Base-by-base conservation (phyloP, 37 sponge, comb jelly and placozoan species). In the Bolinopsis microptera region DNA sequence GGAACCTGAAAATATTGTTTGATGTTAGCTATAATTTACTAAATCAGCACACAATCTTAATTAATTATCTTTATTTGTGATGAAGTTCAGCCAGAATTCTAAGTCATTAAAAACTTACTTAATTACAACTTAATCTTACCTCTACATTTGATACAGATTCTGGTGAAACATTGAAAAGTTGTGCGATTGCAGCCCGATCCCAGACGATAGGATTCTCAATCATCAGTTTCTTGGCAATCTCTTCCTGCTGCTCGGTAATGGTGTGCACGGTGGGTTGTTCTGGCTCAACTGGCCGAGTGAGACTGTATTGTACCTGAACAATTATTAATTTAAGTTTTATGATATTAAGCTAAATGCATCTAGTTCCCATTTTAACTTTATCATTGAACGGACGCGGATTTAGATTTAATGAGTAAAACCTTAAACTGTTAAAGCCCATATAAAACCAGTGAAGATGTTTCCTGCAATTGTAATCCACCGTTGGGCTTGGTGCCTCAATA, bases 131-230 rank as follows among this genome's bases (percentile, higher is more conserved):
- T 67, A 13, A 67, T 48, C 61, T 70, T 34, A 77, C 80, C 80
- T 77, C 35, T 16, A 77, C 35, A 33, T 18, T 35, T 18, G 27
- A 32, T 0, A 77, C 36, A 35, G 80, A 77, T 34, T 77, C 80
- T 0, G 5, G 80, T 28, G 80, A 77, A 1, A 77, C 80, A 36
- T 86, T 86, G 90, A 86, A 86, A 40, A 86, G 8, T 22, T 86
- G 38, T n/a, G 90, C 90, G 0, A 86, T 41, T 0, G 90, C 90
- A 2, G 61, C 0, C 3, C 3, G 9, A 30, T 86, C 61, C 90
- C 90, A 86, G 9, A 86, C 36, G 3, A 86, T 3, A 38, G 90
- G 90, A 28, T 40, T 22, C 5, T 39, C 90, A 36, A n/a, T 26
- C n/a, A 41, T 28, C 32, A 86, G 61, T 37, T 0, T 41, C 25